Evolutionary conservation across 2,888 invertebrate species (phyloP).

Genomic region (Hirtodrosophila confusa): DNA sequence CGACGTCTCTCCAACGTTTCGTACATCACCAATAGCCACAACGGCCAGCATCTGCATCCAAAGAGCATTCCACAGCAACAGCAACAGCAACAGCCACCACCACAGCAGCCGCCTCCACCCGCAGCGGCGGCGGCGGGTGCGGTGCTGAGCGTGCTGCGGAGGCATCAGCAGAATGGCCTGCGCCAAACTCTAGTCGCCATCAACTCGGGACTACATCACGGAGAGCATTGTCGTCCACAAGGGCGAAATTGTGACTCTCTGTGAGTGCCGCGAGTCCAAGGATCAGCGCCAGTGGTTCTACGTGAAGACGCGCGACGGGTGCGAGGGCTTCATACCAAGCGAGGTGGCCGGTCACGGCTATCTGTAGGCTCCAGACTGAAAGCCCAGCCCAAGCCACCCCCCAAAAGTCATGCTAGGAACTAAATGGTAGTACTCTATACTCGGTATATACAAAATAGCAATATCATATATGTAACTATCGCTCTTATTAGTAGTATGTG

Average conservation of each 20-base stretch:
- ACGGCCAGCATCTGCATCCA: slow-evolving; percentile 81
- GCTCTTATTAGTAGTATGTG: slow-evolving; percentile 25
- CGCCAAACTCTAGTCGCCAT: slow-evolving; percentile 90
- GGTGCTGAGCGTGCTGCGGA: slow-evolving; percentile 61
- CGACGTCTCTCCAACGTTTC: slow-evolving; percentile 63
- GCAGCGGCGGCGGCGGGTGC: slow-evolving; percentile 31
- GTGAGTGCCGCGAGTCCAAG: slow-evolving; percentile 86
- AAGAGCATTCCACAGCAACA: slow-evolving; percentile 62
- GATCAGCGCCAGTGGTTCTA: slow-evolving; percentile 91
- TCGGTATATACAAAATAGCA: slow-evolving; percentile 31
- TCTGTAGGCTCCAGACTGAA: slow-evolving; percentile 84
- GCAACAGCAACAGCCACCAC: slow-evolving; percentile 14
- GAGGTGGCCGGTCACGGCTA: slow-evolving; percentile 91
- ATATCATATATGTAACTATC: slow-evolving; percentile 32
- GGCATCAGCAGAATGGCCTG: slow-evolving; percentile 82
- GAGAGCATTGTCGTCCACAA: slow-evolving; percentile 87
- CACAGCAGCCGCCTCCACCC: slow-evolving; percentile 20
- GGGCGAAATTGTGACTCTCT: slow-evolving; percentile 90
- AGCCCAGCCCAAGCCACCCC: too few relatives aligned
- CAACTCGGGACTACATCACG: slow-evolving; percentile 87
- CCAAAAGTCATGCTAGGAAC: slow-evolving; percentile 38
- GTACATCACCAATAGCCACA: slow-evolving; percentile 81
- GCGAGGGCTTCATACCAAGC: slow-evolving; percentile 89
- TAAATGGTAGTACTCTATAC: slow-evolving; percentile 3
- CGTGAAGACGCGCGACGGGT: slow-evolving; percentile 89